Percentiles rank a stretch among this genome's conserved stretches.
These are phyloP conservation scores for Leucophora obtusa DNA, from an alignment of 2,888 invertebrate genomes.

Conservation along the genomic window DNA sequence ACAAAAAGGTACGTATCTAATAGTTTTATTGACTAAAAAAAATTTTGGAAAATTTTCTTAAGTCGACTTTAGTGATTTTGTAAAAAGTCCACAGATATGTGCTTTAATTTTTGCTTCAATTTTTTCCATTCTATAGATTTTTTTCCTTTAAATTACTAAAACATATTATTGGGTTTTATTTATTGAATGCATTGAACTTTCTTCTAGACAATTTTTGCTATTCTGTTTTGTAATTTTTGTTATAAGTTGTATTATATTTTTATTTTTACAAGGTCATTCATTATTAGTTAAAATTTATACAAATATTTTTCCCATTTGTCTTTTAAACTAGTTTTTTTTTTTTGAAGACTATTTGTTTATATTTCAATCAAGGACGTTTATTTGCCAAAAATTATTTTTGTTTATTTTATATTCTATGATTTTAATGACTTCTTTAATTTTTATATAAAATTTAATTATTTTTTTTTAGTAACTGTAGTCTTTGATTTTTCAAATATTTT, in stretches of 20 bases:
- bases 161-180: background rate
- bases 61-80: too few species aligned
- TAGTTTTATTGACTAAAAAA: too few species aligned
- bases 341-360: constrained; percentile 1
- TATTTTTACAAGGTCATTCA: constrained; percentile 15
- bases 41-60: too few species aligned
- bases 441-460: too few species aligned
- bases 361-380: constrained; percentile 37
- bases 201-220: background rate
- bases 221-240: background rate
- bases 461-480: too few species aligned
- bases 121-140: too few species aligned
- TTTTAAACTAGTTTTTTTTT: constrained; percentile 11
- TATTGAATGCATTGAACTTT: constrained; percentile 13
- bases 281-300: constrained; percentile 3
- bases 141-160: background rate
- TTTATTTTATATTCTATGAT: too few species aligned
- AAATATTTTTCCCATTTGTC: constrained; percentile 4
- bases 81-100: too few species aligned
- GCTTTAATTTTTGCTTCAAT: background rate
- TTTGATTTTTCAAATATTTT: too few species aligned
- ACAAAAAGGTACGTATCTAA: too few species aligned
- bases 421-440: too few species aligned
- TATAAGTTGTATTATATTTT: background rate
- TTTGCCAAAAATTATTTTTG: constrained; percentile 26